Conservation (phyloP, 2,797 vertebrate genomes). For the Diplodus puntazzo region DNA sequence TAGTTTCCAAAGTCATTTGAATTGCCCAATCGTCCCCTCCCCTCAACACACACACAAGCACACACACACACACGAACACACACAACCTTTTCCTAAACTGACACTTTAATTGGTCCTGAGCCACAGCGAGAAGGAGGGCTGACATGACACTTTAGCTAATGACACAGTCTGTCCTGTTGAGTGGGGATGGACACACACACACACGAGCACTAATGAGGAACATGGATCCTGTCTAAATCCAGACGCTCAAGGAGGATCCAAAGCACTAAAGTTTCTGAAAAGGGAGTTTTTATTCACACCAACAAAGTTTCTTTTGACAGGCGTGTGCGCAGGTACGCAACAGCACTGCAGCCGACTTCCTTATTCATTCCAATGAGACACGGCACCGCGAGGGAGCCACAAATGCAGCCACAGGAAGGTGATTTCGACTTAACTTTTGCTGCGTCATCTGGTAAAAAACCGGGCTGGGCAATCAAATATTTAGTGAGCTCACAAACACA, state of each 20-base stretch:
- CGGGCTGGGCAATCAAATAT: background rate
- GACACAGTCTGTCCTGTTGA: conserved; percentile 62
- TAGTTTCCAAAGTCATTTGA: conserved; percentile 39
- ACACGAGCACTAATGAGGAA: conserved; percentile 55
- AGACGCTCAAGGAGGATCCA: conserved; percentile 20
- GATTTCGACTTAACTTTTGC: background rate
- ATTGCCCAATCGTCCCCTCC: background rate
- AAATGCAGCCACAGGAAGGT: background rate
- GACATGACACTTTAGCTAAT: conserved; percentile 74
- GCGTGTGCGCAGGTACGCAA: background rate
- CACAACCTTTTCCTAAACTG: conserved; percentile 44
- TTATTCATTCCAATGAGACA: conserved; percentile 8
- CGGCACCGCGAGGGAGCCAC: background rate
- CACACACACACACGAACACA: conserved; percentile 13
- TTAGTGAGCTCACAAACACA: background rate
- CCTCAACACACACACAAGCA: conserved; percentile 10
- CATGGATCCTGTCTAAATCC: conserved; percentile 46
- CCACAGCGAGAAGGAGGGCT: conserved; percentile 40
- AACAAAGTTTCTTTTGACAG: conserved; percentile 18
- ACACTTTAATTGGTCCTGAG: conserved; percentile 71
- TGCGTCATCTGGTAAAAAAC: background rate
- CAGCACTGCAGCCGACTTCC: background rate
- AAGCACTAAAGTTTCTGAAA: conserved; percentile 41
- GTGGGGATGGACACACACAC: conserved; percentile 37
- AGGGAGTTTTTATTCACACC: conserved; percentile 29